These are phyloP conservation scores for Tachystola acroxantha DNA, from an alignment of 2,888 invertebrate genomes.

Conservation along the genomic window DNA sequence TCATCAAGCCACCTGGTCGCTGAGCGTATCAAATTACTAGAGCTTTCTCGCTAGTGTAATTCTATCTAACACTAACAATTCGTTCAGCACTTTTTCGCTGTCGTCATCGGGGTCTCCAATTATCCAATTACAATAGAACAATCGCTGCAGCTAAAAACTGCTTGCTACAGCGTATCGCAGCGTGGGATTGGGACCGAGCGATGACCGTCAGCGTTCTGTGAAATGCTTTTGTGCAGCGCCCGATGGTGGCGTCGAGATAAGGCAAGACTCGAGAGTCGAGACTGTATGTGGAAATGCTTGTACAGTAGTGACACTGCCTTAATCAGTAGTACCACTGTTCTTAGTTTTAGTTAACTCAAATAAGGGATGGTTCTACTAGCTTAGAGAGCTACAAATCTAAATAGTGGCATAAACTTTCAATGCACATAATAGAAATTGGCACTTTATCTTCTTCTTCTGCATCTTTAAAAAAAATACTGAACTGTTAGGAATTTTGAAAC, in stretches of 20 bases:
- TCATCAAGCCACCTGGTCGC: no score
- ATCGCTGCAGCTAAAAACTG: neutral
- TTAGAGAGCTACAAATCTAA: no score
- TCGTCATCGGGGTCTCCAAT: neutral
- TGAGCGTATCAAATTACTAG: no score
- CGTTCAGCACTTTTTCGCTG: neutral
- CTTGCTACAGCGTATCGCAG: neutral
- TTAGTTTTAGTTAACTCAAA: neutral
- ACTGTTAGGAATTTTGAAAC: no score
- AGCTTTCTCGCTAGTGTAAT: no score
- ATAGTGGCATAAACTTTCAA: no score
- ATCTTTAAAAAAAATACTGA: no score
- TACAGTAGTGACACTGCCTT: neutral
- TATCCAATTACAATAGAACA: constrained; percentile 4
- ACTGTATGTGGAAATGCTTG: neutral
- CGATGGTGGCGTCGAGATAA: neutral
- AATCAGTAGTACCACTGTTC: neutral
- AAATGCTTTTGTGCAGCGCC: neutral
- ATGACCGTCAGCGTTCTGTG: neutral
- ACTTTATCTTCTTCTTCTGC: no score
- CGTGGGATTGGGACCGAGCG: constrained; percentile 1
- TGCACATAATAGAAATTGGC: no score
- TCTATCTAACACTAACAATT: no score
- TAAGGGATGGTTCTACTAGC: no score
- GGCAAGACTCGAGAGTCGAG: neutral